Base-by-base conservation (phyloP, 1,140 invertebrate genomes). In the Galendromus occidentalis region DNA sequence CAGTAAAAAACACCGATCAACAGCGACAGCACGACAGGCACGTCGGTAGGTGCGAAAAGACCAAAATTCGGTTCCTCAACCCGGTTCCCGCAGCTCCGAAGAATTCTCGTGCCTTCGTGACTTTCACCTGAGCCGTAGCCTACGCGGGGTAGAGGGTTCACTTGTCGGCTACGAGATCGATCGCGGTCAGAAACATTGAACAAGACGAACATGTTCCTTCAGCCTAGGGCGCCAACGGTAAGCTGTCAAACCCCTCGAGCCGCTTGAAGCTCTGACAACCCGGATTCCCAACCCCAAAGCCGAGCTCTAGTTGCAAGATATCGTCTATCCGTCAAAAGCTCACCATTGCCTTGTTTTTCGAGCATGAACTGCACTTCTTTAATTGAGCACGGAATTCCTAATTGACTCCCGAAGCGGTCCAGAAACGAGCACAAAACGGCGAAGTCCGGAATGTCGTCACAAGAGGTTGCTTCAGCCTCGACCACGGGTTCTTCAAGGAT, bases 381-480 rank as follows among this genome's bases (percentile, higher is more conserved):
- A 78, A 92, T 73, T 18, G 70, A 64, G 64, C 70, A 67, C 71
- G 59, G 70, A 68, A 93, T 77, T 66, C 86, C 86, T 74, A 88
- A 85, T 74, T 82, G 77, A 76, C 84, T 82, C 42, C 86, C 85
- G 75, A 92, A 93, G 78, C 86, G 85, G 75, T 90, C 84, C 64
- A 92, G 79, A 79, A 93, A 93, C 67, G 87, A 88, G 80, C 89
- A 93, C 77, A 93, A 90, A 75, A 91, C 85, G 72, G 89, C 89
- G 78, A 92, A 94, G 84, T 93, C 90, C 74, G 89, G 88, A 83
- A 93, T 88, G 82, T 84, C 86, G 79, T 85, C 83, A 82, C 87
- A 91, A 68, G 44, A 65, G 44, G 65, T 65, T 74, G 83, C 33
- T 9, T 39, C 33, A 39, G 33, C 33, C 33, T 39, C 33, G 4